Conservation (phyloP, 2,888 invertebrate genomes). For the Allolobophora icterica region DNA sequence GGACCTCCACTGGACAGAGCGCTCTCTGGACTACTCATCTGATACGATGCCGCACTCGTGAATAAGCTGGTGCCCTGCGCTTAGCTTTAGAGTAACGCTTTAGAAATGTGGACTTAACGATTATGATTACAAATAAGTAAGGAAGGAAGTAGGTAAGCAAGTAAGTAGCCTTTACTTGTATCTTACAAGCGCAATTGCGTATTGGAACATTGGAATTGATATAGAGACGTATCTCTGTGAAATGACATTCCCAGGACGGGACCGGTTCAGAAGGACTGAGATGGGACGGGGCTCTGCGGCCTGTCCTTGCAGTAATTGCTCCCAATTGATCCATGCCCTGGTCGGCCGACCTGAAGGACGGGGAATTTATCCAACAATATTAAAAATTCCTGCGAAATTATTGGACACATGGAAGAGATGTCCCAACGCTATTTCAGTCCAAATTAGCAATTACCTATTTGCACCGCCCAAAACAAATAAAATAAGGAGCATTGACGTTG, state of each 20-base stretch:
- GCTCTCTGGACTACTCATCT: no score
- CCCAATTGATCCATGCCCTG: background rate
- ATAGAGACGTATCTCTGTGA: no score
- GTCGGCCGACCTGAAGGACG: background rate
- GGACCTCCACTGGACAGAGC: no score
- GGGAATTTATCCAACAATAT: background rate
- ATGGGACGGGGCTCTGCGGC: background rate
- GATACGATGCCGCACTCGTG: no score
- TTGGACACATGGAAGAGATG: background rate
- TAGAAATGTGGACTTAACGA: no score
- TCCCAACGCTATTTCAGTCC: background rate
- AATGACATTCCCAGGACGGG: background rate
- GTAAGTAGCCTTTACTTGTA: no score
- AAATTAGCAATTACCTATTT: conserved; percentile 8
- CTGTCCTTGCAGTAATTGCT: background rate
- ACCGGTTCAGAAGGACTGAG: background rate
- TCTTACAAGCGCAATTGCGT: no score
- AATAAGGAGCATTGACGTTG: background rate
- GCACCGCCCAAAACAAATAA: background rate
- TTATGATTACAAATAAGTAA: no score
- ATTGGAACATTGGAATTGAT: no score
- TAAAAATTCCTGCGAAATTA: background rate
- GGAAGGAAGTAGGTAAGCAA: no score
- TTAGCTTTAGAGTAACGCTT: no score
- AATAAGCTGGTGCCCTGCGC: no score